These are phyloP conservation scores for Silurus lanzhouensis DNA, from an alignment of 2,797 vertebrate species.

Conservation along the genomic window DNA sequence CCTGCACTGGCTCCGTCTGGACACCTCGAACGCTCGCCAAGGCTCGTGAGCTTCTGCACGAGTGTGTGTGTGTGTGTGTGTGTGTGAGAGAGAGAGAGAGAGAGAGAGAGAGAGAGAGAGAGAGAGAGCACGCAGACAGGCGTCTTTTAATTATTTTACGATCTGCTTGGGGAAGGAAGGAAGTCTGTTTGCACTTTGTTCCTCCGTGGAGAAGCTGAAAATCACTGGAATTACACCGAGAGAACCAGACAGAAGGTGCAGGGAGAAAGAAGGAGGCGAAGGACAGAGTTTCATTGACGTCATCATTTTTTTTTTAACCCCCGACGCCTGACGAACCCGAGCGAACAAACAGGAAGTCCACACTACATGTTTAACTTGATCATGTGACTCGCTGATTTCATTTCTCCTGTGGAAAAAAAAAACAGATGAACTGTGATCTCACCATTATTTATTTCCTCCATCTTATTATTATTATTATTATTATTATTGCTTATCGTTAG, in stretches of 20 bases:
- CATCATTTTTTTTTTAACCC: background rate
- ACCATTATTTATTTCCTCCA: constrained; percentile 59
- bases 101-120: background rate
- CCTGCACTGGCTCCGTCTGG: constrained; percentile 85
- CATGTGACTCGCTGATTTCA: constrained; percentile 18
- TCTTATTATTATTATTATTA: constrained; percentile 44
- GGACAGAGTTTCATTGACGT: background rate
- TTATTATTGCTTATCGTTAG: constrained; percentile 8
- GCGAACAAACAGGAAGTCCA: background rate
- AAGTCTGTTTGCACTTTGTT: constrained; percentile 42
- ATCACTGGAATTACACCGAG: constrained; percentile 16
- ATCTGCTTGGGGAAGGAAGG: background rate
- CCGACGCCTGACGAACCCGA: background rate
- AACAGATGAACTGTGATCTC: constrained; percentile 33
- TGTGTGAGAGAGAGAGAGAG: background rate
- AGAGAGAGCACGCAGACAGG: background rate
- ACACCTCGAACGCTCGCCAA: constrained; percentile 75
- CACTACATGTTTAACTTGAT: constrained; percentile 24
- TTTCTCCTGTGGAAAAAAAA: constrained; percentile 20
- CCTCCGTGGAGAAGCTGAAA: background rate
- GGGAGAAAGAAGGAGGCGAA: background rate
- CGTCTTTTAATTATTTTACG: constrained; percentile 5
- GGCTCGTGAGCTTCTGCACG: constrained; percentile 32
- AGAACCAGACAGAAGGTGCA: background rate
- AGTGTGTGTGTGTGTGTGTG: background rate